Evolutionary conservation across 2,888 invertebrate species (phyloP).

Genomic region (Pinctada fucata): DNA sequence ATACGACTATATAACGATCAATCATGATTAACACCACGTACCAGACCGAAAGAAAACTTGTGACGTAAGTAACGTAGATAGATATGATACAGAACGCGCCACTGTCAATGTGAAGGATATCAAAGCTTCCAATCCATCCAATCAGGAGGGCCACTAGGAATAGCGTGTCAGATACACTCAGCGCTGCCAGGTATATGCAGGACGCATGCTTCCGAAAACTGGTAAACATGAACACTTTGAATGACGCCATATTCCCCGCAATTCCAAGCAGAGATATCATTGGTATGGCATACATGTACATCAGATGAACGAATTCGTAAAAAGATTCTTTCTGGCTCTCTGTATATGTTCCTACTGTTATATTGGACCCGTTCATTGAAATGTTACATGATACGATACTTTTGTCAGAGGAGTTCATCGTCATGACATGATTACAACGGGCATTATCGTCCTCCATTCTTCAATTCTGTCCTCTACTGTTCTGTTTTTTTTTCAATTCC

Average conservation of each 20-base stretch:
- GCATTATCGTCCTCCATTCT: too few species aligned
- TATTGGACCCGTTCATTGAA: neutral
- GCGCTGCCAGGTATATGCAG: constrained; percentile 86
- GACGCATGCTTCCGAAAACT: constrained; percentile 86
- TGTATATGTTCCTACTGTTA: neutral
- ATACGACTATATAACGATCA: constrained; percentile 89
- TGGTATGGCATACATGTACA: constrained; percentile 77
- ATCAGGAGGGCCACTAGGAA: constrained; percentile 84
- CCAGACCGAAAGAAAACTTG: constrained; percentile 89
- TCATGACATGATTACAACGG: too few species aligned
- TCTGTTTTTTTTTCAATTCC: too few species aligned
- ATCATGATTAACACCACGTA: constrained; percentile 91
- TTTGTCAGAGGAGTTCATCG: too few species aligned
- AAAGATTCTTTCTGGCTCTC: constrained; percentile 4
- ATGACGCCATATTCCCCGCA: constrained; percentile 85
- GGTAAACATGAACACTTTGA: constrained; percentile 85
- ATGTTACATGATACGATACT: neutral
- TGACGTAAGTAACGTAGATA: constrained; percentile 80
- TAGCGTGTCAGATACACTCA: constrained; percentile 87
- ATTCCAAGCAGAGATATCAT: constrained; percentile 84
- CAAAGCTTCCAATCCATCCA: constrained; percentile 59
- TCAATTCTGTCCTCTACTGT: too few species aligned
- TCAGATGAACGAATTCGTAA: constrained; percentile 34
- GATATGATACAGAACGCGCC: constrained; percentile 34
- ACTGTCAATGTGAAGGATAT: constrained; percentile 40